Conservation (phyloP, 1,140 invertebrate genomes). For the Bombyx mandarina region DNA sequence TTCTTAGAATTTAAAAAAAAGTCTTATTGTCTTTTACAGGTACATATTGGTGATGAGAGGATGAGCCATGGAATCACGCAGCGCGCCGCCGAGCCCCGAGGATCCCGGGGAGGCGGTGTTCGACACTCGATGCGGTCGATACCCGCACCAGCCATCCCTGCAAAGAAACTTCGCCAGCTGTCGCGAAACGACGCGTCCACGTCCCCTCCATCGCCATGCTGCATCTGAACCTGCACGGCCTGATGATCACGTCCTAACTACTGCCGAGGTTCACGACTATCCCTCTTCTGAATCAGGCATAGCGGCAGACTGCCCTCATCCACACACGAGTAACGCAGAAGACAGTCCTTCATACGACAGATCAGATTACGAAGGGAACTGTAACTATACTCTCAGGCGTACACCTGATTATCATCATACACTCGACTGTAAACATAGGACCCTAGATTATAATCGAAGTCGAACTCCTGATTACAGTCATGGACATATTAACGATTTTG, state of each 20-base stretch:
- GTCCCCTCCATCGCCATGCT: constrained; percentile 59
- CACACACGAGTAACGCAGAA: constrained; percentile 54
- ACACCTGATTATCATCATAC: constrained; percentile 49
- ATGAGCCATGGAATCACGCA: constrained; percentile 67
- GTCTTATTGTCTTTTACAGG: constrained; percentile 38
- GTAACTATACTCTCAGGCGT: constrained; percentile 50
- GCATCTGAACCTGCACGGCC: constrained; percentile 56
- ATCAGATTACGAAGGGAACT: constrained; percentile 58
- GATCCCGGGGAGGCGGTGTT: constrained; percentile 63
- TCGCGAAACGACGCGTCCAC: constrained; percentile 43
- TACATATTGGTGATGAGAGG: constrained; percentile 49
- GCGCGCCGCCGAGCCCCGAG: constrained; percentile 68
- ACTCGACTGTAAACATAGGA: constrained; percentile 45
- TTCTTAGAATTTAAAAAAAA: constrained; percentile 3
- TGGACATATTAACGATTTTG: constrained; percentile 50
- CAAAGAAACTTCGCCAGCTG: constrained; percentile 57
- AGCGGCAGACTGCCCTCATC: constrained; percentile 57
- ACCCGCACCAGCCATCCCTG: constrained; percentile 39
- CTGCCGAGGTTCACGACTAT: constrained; percentile 68
- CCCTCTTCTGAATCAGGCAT: constrained; percentile 67
- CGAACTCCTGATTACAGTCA: constrained; percentile 58
- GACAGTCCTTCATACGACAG: constrained; percentile 60
- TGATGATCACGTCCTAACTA: constrained; percentile 62
- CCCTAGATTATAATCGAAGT: constrained; percentile 50
- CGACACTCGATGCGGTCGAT: constrained; percentile 46